phyloP scores from a whole-genome alignment of 2,797 vertebrate species.

The Mallotus villosus region DNA sequence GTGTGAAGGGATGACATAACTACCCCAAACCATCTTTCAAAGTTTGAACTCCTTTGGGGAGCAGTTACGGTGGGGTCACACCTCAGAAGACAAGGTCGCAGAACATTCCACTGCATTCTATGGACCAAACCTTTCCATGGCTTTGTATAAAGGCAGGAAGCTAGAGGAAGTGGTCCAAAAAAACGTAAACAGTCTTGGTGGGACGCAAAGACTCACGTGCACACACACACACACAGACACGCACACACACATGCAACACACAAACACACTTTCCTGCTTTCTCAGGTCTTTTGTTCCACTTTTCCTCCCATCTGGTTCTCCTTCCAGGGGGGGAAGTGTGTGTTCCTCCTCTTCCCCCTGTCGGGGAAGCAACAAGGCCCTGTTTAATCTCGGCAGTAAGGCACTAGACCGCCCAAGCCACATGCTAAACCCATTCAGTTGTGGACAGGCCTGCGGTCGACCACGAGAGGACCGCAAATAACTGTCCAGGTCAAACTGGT shows the following conservation, averaged over 20 bases:
- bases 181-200: constrained; percentile 4
- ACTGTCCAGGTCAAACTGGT: constrained; percentile 30
- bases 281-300: constrained; percentile 65
- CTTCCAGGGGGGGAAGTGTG: constrained; percentile 38
- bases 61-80: no score
- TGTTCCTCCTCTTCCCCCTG: constrained; percentile 46
- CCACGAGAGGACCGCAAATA: constrained; percentile 54
- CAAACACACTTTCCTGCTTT: constrained; percentile 50
- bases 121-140: constrained; percentile 44
- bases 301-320: constrained; percentile 63
- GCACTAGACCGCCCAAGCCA: constrained; percentile 59
- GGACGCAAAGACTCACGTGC: constrained; percentile 17
- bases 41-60: no score
- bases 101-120: constrained; percentile 51
- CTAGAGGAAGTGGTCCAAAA: constrained; percentile 35
- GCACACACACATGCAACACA: constrained; percentile 4
- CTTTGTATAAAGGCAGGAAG: constrained; percentile 52
- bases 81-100: constrained; percentile 47
- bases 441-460: constrained; percentile 54
- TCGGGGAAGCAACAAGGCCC: constrained; percentile 60
- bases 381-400: constrained; percentile 56
- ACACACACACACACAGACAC: constrained; percentile 3
- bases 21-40: no score
- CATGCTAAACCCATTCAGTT: constrained; percentile 68
- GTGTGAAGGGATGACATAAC: no score